Evolutionary conservation across 1,140 invertebrate species (phyloP).

Genomic region (Bombus superbus): DNA sequence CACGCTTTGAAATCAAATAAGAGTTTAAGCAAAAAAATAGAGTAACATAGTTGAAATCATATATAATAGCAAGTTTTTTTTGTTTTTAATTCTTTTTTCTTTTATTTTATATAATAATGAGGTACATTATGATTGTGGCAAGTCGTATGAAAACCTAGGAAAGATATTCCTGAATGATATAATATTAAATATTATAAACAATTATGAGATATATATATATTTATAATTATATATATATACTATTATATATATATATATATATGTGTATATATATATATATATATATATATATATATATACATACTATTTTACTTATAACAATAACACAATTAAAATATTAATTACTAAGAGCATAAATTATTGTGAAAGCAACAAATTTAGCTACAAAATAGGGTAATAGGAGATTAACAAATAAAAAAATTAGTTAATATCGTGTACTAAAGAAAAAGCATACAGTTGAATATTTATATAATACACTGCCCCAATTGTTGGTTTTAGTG

Average conservation of each 20-base stretch:
- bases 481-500: slow-evolving; percentile 76
- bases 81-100: slow-evolving; percentile 7
- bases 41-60: neutral
- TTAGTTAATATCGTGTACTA: slow-evolving; percentile 78
- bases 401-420: slow-evolving; percentile 80
- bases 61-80: neutral
- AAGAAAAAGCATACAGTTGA: slow-evolving; percentile 72
- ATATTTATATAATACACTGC: slow-evolving; percentile 77
- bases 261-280: no score
- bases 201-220: slow-evolving; percentile 57
- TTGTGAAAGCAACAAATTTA: slow-evolving; percentile 81
- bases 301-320: slow-evolving; percentile 79
- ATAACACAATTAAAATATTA: slow-evolving; percentile 74
- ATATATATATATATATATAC: slow-evolving; percentile 32
- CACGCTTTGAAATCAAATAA: neutral
- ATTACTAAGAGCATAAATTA: slow-evolving; percentile 78
- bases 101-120: slow-evolving; percentile 44
- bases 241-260: no score
- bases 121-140: slow-evolving; percentile 61
- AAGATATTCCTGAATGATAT: slow-evolving; percentile 73
- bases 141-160: slow-evolving; percentile 56
- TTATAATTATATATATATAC: no score
- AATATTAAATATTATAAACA: slow-evolving; percentile 75
- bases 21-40: neutral
- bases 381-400: slow-evolving; percentile 82